These are phyloP conservation scores for Atethmia centrago DNA, from an alignment of 2,888 invertebrate genomes.

Conservation along the genomic window DNA sequence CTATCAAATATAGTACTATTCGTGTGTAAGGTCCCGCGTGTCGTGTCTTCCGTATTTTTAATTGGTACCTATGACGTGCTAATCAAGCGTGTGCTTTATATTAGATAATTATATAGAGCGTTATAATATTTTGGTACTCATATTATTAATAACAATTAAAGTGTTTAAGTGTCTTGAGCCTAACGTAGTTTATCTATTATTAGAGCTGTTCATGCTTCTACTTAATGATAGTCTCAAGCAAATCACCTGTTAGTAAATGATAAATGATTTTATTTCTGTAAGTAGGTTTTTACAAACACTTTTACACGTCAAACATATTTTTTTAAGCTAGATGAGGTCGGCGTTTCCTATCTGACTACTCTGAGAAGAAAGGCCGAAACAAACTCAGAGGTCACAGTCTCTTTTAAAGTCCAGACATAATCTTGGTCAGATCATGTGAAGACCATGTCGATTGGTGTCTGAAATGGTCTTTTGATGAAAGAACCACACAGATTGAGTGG, in stretches of 20 bases:
- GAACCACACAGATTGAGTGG: no score
- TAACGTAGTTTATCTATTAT: conserved; percentile 6
- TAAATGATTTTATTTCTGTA: no score
- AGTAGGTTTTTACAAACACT: no score
- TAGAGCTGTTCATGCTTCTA: neutral
- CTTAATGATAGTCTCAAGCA: neutral
- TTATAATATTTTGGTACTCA: conserved; percentile 1
- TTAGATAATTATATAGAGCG: conserved; percentile 37
- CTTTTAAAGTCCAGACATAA: no score
- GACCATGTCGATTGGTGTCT: no score
- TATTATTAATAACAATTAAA: conserved; percentile 36
- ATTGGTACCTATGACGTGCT: conserved; percentile 51
- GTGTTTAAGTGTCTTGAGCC: conserved; percentile 23
- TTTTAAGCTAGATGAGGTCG: no score
- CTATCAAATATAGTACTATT: conserved; percentile 25
- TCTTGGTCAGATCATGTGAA: no score
- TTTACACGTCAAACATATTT: no score
- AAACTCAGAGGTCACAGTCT: no score
- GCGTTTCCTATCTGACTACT: no score
- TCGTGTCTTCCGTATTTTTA: conserved; percentile 57
- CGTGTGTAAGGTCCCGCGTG: conserved; percentile 31
- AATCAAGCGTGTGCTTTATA: conserved; percentile 28
- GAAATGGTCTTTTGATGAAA: no score
- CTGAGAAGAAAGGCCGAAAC: no score
- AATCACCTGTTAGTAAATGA: neutral